These are phyloP conservation scores for Poecile atricapillus DNA, from an alignment of 2,113 vertebrate species.

Conservation along the genomic window DNA sequence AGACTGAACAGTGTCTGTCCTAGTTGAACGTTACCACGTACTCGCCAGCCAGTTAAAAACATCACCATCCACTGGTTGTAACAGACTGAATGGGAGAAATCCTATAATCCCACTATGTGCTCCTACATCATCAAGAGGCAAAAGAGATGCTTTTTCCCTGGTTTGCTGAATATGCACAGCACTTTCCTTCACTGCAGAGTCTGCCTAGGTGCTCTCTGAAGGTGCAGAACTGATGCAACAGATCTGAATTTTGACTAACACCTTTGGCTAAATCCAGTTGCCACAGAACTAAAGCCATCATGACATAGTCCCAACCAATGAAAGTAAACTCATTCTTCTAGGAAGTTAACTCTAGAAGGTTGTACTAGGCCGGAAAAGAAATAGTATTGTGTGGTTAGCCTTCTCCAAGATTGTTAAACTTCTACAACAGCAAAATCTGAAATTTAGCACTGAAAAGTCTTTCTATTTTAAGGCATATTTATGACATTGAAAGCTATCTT, in stretches of 20 bases:
- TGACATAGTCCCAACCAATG: neutral
- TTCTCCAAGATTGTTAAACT: neutral
- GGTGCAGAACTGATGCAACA: neutral
- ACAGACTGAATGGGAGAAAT: neutral
- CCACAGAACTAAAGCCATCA: neutral
- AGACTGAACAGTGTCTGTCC: neutral
- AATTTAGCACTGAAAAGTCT: neutral
- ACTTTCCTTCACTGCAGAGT: neutral
- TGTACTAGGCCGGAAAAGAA: neutral
- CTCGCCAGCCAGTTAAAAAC: neutral
- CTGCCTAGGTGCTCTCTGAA: neutral
- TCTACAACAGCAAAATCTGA: neutral
- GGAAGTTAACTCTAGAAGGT: neutral
- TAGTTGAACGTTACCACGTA: neutral
- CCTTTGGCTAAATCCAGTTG: neutral
- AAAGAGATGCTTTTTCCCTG: neutral
- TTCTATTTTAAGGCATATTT: neutral
- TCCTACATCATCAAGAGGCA: neutral
- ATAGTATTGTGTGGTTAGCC: neutral
- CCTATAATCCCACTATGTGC: neutral
- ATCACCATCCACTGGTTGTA: neutral
- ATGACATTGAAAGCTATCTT: neutral
- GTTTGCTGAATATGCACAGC: neutral
- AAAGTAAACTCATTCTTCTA: neutral
- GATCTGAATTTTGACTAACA: neutral